Base-by-base conservation (phyloP, 2,888 invertebrate species). In the Chrysodeixis includens region DNA sequence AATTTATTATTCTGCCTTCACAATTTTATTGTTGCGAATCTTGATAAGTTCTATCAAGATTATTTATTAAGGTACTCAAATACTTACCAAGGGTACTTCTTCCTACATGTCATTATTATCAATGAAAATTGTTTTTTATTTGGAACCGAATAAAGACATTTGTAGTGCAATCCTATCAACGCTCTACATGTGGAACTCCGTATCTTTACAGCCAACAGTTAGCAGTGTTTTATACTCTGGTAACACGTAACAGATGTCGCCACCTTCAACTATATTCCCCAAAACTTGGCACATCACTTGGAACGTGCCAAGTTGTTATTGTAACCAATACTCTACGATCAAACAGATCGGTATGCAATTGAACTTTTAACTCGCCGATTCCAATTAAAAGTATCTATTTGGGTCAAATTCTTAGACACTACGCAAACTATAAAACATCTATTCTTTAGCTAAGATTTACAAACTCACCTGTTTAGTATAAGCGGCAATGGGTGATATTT, bases 401-500 rank as follows among this genome's bases (percentile, higher is more conserved):
- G 84, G 84, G 85, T 87, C 86, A 87, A 86, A 83, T 84, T 83
- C 79, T 53, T 61, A 52, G 35, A 40, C 30, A 54, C 49, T 72
- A 73, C 62, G 8, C 44, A 56, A 68, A 71, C 71, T 65, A 66
- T 55, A 20, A 22, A 65, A 62, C 60, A 51, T 60, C 67, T 35
- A 71, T 49, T 12, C 7, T 65, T 40, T 62, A 51, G 12, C 20
- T 57, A 66, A 57, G 10, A 30, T 26, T 32, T 51, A 60, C 52
- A 54, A 55, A 69, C 80, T 74, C 74, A 84, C 81, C 76, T 82
- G 79, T 71, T 72, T 61, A 56, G 54, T 63, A 32, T 66, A 35
- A 54, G 10, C 56, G 53, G 54, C 14, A 26, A 62, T 62, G 35
- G 55, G 8, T 55, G 70, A 56, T 75, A 67, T 66, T 67, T 70